Base-by-base conservation (phyloP, 2,797 vertebrate genomes). In the Aerospiza tachiro region DNA sequence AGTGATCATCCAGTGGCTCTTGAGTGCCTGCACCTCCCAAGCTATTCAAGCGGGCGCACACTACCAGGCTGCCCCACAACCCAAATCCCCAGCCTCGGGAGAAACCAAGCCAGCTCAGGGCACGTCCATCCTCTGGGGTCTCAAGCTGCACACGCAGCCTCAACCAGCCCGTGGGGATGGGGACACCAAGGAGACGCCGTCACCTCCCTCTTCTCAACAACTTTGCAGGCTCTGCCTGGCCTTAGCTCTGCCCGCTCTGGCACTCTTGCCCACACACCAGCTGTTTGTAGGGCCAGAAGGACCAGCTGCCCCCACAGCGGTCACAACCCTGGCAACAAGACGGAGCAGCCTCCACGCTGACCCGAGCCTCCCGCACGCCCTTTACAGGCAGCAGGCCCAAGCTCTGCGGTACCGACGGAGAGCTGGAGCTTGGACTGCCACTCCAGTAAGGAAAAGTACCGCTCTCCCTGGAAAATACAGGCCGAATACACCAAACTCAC, bases 1-100 rank as follows among this genome's bases (percentile, higher is more conserved):
- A 71, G 42, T 0, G 0, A 70, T 6, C 67, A 79, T 15, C 6
- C 2, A 0, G 33, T 20, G 15, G 5, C 42, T 63, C 70, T 31
- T 5, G 29, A 77, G 36, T 7, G n/a, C 28, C 53, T 33, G 35
- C 44, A 72, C 44, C 71, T 85, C 65, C 44, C 21, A 35, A 88
- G n/a, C n/a, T 1, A 2, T 38, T 31, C 31, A 33, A 70, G 40
- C 4, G 7, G 44, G 44, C 2, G 9, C 56, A 52, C 6, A 35
- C 18, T 3, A 0, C 15, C 5, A 2, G 9, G 40, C 53, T 3
- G 2, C 29, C 19, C 23, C 83, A 45, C 7, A 75, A 19, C 33
- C 23, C 47, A 66, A 77, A 82, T 10, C 15, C 12, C 22, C 62
- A 58, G 58, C 35, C 49, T 17, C 5, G 13, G 12, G 3, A 53